Evolutionary conservation across 1,140 invertebrate genomes (phyloP).

Genomic region (Cyrtorhinus lividipennis): DNA sequence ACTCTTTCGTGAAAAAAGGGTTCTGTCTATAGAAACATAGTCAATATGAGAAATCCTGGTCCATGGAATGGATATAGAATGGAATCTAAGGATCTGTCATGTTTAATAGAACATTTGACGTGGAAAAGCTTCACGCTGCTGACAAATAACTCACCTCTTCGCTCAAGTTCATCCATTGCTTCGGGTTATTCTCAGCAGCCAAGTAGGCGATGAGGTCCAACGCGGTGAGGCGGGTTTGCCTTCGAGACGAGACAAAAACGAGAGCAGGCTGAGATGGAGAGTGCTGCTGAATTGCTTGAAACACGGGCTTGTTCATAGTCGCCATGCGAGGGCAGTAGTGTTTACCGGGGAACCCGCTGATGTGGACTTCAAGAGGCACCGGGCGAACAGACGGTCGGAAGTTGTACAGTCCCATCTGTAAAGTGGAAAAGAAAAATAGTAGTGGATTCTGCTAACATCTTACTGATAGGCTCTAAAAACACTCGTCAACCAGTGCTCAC

Average conservation of each 20-base stretch:
- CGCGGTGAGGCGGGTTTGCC: slow-evolving; percentile 94
- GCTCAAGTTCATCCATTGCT: slow-evolving; percentile 85
- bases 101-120: no score
- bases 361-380: slow-evolving; percentile 92
- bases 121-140: no score
- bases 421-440: background rate
- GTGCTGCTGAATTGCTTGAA: slow-evolving; percentile 85
- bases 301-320: slow-evolving; percentile 98
- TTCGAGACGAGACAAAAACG: slow-evolving; percentile 93
- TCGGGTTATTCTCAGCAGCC: slow-evolving; percentile 79
- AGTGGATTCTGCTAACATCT: background rate
- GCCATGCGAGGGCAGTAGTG: slow-evolving; percentile 99
- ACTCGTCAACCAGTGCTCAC: slow-evolving; percentile 26
- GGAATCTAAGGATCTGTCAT: no score
- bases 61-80: no score
- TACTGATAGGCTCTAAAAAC: background rate
- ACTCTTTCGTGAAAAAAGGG: no score
- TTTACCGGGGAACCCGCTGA: slow-evolving; percentile 83
- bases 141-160: slow-evolving; percentile 39
- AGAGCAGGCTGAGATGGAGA: slow-evolving; percentile 80
- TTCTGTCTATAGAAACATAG: no score
- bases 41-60: no score
- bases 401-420: slow-evolving; percentile 82
- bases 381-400: slow-evolving; percentile 94
- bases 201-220: slow-evolving; percentile 90